Evolutionary conservation across 2,888 invertebrate genomes (phyloP), one percentile per base, ranked within the genome.

Genomic region (Cantharis lateralis): DNA sequence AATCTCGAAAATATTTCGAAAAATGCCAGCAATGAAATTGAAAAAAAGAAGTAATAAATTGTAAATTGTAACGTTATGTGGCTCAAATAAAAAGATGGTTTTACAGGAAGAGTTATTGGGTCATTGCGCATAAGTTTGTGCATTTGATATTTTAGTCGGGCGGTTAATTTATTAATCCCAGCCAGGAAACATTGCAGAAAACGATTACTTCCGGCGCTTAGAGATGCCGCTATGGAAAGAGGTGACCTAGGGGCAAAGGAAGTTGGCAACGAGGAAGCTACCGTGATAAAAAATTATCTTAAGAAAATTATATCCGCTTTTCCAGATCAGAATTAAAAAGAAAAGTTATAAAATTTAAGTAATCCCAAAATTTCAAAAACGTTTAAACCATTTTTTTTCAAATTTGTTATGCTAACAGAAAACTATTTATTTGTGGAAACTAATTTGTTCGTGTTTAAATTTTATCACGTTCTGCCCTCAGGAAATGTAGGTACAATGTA

Each of bases 131-230:
- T 66, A 63, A 70, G 73, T 75, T 70, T 32, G 68, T 63, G 75
- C 77, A 68, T 73, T 77, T 77, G 77, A 77, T 77, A 77, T 77
- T 77, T 77, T 72, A 77, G 70, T 73, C 70, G 77, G 73, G 75
- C 64, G 79, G 68, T 77, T 77, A 79, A 79, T 79, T 79, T 79
- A 79, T 79, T 79, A 79, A 79, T 79, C 77, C 68, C 75, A 75
- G 73, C 74, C 79, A 79, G 79, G 79, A 79, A 77, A 75, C 79
- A 75, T 75, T 79, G 76, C 79, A 75, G 79, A 79, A 79, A 79
- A 79, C 79, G 77, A 75, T 74, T 75, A 77, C 79, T 79, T 79
- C 79, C 79, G 75, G 77, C 77, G 77, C 79, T 79, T 77, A 79
- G 77, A 72, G 75, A 75, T 79, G 75, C 74, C 75, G 79, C 73